phyloP scores from a whole-genome alignment of 1,140 invertebrate species.

The Drosophila guanche region DNA sequence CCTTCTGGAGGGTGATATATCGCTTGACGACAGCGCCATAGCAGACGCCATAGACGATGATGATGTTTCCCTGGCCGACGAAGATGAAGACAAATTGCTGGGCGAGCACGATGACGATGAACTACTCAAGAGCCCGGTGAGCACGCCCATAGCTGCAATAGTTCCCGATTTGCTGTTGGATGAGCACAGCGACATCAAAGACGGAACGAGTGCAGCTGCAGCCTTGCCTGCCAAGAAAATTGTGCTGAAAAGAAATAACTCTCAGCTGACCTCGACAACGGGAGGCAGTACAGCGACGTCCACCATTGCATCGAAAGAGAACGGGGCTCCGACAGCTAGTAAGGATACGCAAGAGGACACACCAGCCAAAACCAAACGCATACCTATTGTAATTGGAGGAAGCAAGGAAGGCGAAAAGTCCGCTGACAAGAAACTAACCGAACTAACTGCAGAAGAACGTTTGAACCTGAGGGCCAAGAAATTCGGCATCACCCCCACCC shows the following conservation, averaged over 20 bases:
- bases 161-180: conserved; percentile 44
- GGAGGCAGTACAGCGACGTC: conserved; percentile 29
- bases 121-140: conserved; percentile 72
- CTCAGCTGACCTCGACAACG: conserved; percentile 21
- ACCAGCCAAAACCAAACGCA: conserved; percentile 39
- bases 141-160: conserved; percentile 46
- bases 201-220: conserved; percentile 1
- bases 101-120: conserved; percentile 68
- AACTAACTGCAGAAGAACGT: conserved; percentile 88
- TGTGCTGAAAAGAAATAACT: conserved; percentile 87
- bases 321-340: conserved; percentile 36
- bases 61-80: conserved; percentile 71
- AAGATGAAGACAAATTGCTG: conserved; percentile 71
- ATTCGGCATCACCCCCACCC: conserved; percentile 86
- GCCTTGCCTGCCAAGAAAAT: conserved; percentile 84
- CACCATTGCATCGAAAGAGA: conserved; percentile 49
- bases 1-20: conserved; percentile 85
- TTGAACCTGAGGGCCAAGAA: conserved; percentile 91
- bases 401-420: conserved; percentile 14
- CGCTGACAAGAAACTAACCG: conserved; percentile 84
- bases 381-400: conserved; percentile 48
- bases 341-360: conserved; percentile 20
- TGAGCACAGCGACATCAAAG: not conserved
- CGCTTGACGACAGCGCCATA: conserved; percentile 84
- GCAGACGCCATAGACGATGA: conserved; percentile 83